Base-by-base conservation (phyloP, 2,797 vertebrate genomes). In the Aplochiton taeniatus region DNA sequence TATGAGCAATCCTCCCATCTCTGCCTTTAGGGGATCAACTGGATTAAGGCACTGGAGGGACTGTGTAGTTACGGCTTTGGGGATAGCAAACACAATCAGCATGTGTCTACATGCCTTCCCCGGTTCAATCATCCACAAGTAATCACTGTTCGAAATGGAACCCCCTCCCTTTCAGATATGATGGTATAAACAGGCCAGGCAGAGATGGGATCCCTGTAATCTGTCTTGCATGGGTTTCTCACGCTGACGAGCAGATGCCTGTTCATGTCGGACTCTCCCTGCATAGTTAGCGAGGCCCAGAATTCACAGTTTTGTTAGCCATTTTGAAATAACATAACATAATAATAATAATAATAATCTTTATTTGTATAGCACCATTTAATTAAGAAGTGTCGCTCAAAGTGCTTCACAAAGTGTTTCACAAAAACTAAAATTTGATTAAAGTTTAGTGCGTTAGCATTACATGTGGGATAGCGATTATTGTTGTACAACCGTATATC, bases 21-120 rank as follows among this genome's bases (percentile, higher is more conserved):
- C 70, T 78, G 77, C 76, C 75, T 81, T 72, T 12, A 72, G 78
- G 82, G 82, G 82, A 87, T 86, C 88, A 90, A 89, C 84, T 83
- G 84, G 87, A 91, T 91, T 91, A 89, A 87, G 78, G 81, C 77
- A 80, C 65, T 62, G 67, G 66, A 77, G 83, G 70, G 78, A 73
- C 75, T n/a, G 9, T 59, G 61, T 80, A 58, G 75, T 83, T 81
- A 72, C 75, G 82, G 81, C 78, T 80, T 75, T 70, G 56, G 78
- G 73, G 72, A 83, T 68, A 69, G 78, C 71, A 84, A 81, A 90
- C 77, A 84, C 75, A 82, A 88, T 88, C 82, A 82, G 79, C 72
- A 60, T 79, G 78, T 73, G 78, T 76, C 70, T 81, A 77, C 85
- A 81, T 76, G 79, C 69, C 59, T 66, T 47, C 63, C 74, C 74